Conservation (phyloP, 1,140 invertebrate genomes). For the Drosophila willistoni region DNA sequence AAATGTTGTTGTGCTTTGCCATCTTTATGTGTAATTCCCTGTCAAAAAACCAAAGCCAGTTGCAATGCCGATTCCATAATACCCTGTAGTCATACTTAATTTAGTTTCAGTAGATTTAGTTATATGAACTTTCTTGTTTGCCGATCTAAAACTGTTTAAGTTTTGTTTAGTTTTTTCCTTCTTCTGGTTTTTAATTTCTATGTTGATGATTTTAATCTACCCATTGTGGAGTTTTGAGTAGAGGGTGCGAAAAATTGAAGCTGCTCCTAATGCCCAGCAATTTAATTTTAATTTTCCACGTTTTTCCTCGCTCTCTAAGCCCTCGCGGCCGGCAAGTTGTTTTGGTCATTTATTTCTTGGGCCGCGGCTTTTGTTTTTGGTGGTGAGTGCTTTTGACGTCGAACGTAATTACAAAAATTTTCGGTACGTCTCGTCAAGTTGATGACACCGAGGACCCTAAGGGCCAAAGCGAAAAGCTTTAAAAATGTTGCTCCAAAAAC, state of each 20-base stretch:
- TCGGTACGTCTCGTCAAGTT: conserved; percentile 56
- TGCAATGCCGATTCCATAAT: neutral
- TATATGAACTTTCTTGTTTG: too few relatives aligned
- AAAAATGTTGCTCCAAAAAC: conserved; percentile 2
- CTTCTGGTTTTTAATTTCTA: neutral
- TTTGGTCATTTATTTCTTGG: conserved; percentile 72
- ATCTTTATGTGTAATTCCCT: conserved; percentile 7
- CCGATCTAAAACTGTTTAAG: neutral
- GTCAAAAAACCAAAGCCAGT: neutral
- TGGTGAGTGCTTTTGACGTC: conserved; percentile 67
- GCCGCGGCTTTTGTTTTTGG: conserved; percentile 56
- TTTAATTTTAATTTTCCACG: conserved; percentile 68
- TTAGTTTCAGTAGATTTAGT: too few relatives aligned
- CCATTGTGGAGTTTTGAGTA: neutral
- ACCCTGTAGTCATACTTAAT: neutral
- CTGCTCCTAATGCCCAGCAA: conserved; percentile 53
- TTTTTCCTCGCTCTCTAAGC: conserved; percentile 26
- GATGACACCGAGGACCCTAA: conserved; percentile 37
- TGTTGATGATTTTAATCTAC: neutral
- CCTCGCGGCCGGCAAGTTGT: conserved; percentile 33
- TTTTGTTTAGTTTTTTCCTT: too few relatives aligned
- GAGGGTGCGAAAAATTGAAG: neutral
- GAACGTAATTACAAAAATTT: conserved; percentile 75
- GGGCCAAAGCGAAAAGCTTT: neutral
- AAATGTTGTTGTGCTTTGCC: conserved; percentile 6